phyloP scores from a whole-genome alignment of 2,888 invertebrate genomes.

The Diloba caeruleocephala region DNA sequence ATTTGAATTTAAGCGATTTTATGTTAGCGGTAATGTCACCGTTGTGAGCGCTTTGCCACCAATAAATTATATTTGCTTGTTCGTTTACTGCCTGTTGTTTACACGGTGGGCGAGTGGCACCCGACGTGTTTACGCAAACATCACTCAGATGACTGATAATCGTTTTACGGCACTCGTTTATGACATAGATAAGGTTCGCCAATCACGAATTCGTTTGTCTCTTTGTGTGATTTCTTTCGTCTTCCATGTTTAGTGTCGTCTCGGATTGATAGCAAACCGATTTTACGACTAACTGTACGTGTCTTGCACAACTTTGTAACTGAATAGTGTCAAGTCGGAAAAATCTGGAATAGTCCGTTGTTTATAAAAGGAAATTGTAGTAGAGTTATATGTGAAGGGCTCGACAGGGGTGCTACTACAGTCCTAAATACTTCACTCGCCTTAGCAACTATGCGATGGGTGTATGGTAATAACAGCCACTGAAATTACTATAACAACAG shows the following conservation, averaged over 20 bases:
- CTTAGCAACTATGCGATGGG: no score
- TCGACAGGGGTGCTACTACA: no score
- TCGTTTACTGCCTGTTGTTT: slow-evolving; percentile 48
- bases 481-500: slow-evolving; percentile 10
- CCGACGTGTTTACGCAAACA: slow-evolving; percentile 48
- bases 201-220: slow-evolving; percentile 47
- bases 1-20: slow-evolving; percentile 79
- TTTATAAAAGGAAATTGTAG: slow-evolving; percentile 21
- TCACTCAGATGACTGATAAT: slow-evolving; percentile 52
- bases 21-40: slow-evolving; percentile 60
- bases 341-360: slow-evolving; percentile 21
- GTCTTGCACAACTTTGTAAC: slow-evolving; percentile 45
- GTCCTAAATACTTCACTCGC: no score
- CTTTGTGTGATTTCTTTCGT: slow-evolving; percentile 45
- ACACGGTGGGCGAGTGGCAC: slow-evolving; percentile 22
- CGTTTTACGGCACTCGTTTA: slow-evolving; percentile 57
- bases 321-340: slow-evolving; percentile 28
- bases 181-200: slow-evolving; percentile 51
- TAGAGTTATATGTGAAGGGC: no score
- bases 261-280: slow-evolving; percentile 46
- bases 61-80: slow-evolving; percentile 54
- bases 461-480: no score
- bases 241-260: slow-evolving; percentile 49
- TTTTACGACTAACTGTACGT: slow-evolving; percentile 50
- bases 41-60: slow-evolving; percentile 48